These are phyloP conservation scores for Poeciliopsis retropinna DNA, from an alignment of 2,113 vertebrate species.

Conservation along the genomic window DNA sequence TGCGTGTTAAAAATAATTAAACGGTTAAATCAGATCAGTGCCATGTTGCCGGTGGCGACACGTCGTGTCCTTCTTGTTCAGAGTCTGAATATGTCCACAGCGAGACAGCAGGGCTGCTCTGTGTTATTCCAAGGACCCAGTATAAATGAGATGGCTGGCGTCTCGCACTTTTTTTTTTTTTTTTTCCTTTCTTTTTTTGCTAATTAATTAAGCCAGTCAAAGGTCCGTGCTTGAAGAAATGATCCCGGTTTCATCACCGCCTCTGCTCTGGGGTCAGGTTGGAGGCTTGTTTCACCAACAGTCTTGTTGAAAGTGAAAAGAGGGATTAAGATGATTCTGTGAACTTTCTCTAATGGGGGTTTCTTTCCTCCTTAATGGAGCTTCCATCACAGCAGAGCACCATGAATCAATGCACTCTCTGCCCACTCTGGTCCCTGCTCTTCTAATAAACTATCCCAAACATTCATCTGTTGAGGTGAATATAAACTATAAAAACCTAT, in stretches of 20 bases:
- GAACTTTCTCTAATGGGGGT: constrained; percentile 17
- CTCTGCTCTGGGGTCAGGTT: constrained; percentile 42
- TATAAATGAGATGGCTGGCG: constrained; percentile 6
- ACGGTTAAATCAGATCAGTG: neutral
- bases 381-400: constrained; percentile 18
- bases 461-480: constrained; percentile 18
- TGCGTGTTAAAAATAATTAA: constrained; percentile 2
- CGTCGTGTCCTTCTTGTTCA: neutral
- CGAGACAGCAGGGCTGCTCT: constrained; percentile 10
- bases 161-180: constrained; percentile 22
- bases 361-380: constrained; percentile 10
- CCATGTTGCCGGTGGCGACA: constrained; percentile 13
- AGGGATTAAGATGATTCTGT: constrained; percentile 10
- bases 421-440: constrained; percentile 24
- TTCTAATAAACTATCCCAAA: neutral
- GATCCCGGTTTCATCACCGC: constrained; percentile 23
- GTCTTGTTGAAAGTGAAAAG: constrained; percentile 23
- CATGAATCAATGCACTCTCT: constrained; percentile 17
- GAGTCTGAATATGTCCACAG: constrained; percentile 19
- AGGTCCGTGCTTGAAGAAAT: constrained; percentile 48
- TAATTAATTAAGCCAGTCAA: constrained; percentile 56
- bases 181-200: constrained; percentile 5
- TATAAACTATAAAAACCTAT: neutral
- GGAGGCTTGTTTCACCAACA: constrained; percentile 18
- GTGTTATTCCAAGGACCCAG: constrained; percentile 46